Base-by-base conservation (phyloP, 92 coral and sea anemone species). In the Palythoa grandis region DNA sequence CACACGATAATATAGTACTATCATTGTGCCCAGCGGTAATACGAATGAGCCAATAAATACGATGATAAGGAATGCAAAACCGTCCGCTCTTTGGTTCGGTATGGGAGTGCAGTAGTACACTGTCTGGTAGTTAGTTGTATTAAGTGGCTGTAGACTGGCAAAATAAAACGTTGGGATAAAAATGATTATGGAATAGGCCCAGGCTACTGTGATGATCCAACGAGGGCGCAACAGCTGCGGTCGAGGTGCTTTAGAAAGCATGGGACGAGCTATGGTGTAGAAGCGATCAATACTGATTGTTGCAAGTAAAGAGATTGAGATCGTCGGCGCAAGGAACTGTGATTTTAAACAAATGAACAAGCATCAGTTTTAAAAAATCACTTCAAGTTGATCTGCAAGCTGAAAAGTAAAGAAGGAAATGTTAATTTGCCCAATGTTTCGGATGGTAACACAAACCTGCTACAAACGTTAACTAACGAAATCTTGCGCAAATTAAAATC, bases 251-350 rank as follows among this genome's bases (percentile, higher is more conserved):
- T 60, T 78, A 47, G 72, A 60, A 39, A 47, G 83, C 83, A 78
- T 78, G 72, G 83, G 83, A n/a, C 83, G 83, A 60, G 71, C 83
- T 37, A 67, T 82, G 60, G 85, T 47, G 67, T 72, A 88, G 82
- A 84, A 88, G 5, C 87, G 77, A 77, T 92, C 95, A 61, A 92
- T 88, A 82, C 95, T 92, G 68, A 92, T 88, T 47, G 79, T 89
- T 5, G 95, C 86, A 29, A 92, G 78, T 3, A 92, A 29, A 57
- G 89, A 82, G 82, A 88, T 86, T 54, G 95, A 92, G 47, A 72
- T 61, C n/a, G 86, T 77, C 9, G 90, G 83, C 15, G 87, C 88
- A 58, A 88, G 88, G 68, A 80, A 74, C 90, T 88, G 90, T 78
- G 72, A 56, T n/a, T 61, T 54, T 11, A 78, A 78, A 57, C 10